Conservation (phyloP, 2,797 vertebrate genomes). For the Acanthopagrus latus region DNA sequence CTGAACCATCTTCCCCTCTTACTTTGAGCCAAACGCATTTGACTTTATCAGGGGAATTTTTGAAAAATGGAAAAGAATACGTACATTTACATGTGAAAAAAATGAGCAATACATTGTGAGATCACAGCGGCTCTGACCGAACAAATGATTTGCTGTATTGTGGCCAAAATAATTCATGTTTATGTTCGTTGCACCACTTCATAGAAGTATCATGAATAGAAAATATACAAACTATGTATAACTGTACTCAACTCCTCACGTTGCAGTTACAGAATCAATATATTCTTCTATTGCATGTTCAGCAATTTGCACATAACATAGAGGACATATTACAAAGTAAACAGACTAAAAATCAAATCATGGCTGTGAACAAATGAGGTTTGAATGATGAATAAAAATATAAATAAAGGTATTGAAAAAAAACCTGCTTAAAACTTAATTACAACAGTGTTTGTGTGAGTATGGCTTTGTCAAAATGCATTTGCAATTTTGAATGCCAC, state of each 20-base stretch:
- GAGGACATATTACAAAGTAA: conserved; percentile 11
- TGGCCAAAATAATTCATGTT: conserved; percentile 39
- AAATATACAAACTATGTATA: conserved; percentile 55
- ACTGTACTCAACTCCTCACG: conserved; percentile 37
- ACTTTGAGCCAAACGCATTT: conserved; percentile 17
- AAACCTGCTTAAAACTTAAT: conserved; percentile 26
- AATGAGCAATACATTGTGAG: conserved; percentile 1
- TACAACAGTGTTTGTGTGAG: conserved; percentile 42
- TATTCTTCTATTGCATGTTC: conserved; percentile 56
- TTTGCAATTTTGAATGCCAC: conserved; percentile 31
- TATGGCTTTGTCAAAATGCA: conserved; percentile 42
- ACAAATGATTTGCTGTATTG: conserved; percentile 23
- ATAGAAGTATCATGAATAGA: conserved; percentile 74
- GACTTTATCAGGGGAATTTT: not conserved
- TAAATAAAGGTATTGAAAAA: conserved; percentile 7
- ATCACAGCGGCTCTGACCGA: conserved; percentile 24
- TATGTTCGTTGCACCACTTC: conserved; percentile 68
- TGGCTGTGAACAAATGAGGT: conserved; percentile 12
- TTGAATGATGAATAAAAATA: conserved; percentile 3
- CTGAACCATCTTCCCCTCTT: not conserved
- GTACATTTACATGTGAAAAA: conserved; percentile 33
- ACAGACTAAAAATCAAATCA: conserved; percentile 17
- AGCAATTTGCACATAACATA: conserved; percentile 34
- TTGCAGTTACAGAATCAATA: conserved; percentile 53
- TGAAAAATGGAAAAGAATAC: conserved; percentile 8